A percentile compares a stretch with the other conserved stretches of the same genome.
Evolutionary conservation across 2,797 vertebrate genomes (phyloP).

Genomic region (Apogon talboti): DNA sequence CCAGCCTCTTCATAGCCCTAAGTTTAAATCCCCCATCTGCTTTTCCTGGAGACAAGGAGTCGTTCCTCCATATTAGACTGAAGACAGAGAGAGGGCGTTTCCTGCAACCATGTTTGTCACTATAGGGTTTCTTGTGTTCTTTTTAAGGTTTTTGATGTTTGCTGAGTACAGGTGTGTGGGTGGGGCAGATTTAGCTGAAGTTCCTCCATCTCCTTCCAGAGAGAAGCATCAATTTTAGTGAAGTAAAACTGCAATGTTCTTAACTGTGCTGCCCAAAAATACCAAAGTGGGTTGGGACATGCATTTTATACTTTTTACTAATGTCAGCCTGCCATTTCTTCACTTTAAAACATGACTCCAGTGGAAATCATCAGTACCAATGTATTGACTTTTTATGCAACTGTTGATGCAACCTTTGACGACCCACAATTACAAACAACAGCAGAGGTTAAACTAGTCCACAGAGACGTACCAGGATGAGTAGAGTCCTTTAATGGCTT

Average conservation of each 20-base stretch:
- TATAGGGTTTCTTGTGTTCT: background rate
- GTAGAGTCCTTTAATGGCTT: slow-evolving; percentile 94
- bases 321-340: too few species aligned
- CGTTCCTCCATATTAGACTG: too few species aligned
- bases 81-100: too few species aligned
- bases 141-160: background rate
- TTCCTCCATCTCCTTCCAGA: background rate
- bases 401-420: slow-evolving; percentile 13
- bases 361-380: slow-evolving; percentile 18
- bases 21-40: too few species aligned
- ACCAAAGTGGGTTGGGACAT: slow-evolving; percentile 1
- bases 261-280: background rate
- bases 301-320: too few species aligned
- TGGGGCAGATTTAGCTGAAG: background rate
- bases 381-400: slow-evolving; percentile 32
- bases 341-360: background rate
- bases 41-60: too few species aligned
- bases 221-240: background rate
- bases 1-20: too few species aligned
- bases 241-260: background rate
- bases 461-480: slow-evolving; percentile 90
- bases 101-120: too few species aligned
- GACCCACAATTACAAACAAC: background rate
- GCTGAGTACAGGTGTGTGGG: background rate
- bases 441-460: background rate